These are phyloP conservation scores for Sinocyclocheilus anshuiensis DNA, from an alignment of 2,113 vertebrate species.

Conservation along the genomic window DNA sequence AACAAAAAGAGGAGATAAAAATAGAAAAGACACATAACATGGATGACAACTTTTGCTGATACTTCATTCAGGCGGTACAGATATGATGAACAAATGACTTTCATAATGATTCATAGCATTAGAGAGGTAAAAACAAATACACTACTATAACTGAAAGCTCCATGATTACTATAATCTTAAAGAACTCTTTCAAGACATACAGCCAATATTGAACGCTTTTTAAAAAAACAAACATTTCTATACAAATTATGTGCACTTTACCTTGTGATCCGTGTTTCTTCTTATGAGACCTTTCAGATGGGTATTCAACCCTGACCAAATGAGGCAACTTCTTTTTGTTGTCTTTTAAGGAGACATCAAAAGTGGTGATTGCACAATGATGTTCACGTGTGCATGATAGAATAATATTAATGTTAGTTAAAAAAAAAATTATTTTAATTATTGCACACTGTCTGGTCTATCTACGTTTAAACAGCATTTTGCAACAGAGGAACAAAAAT, in stretches of 20 bases:
- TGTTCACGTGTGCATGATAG: neutral
- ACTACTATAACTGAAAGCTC: too few species aligned
- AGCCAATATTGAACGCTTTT: too few species aligned
- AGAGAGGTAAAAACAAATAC: too few species aligned
- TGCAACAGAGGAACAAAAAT: too few species aligned
- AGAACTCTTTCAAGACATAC: too few species aligned
- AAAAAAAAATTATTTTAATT: neutral
- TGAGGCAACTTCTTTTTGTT: conserved; percentile 24
- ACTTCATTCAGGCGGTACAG: too few species aligned
- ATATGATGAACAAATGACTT: too few species aligned
- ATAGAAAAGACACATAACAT: too few species aligned
- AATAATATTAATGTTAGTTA: neutral
- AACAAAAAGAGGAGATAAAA: too few species aligned
- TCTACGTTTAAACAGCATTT: neutral
- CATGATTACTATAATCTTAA: too few species aligned
- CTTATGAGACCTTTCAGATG: neutral
- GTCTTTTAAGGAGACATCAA: conserved; percentile 35
- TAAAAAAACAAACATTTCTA: neutral
- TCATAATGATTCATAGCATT: too few species aligned
- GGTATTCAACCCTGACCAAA: neutral
- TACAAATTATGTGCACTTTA: conserved; percentile 7
- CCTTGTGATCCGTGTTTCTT: neutral
- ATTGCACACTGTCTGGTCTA: neutral
- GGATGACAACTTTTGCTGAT: too few species aligned
- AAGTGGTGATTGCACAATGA: neutral